A percentile compares a stretch with the other conserved stretches of the same genome.
These are phyloP conservation scores for Siphlonurus alternatus DNA, from an alignment of 2,888 invertebrate species.

Conservation along the genomic window DNA sequence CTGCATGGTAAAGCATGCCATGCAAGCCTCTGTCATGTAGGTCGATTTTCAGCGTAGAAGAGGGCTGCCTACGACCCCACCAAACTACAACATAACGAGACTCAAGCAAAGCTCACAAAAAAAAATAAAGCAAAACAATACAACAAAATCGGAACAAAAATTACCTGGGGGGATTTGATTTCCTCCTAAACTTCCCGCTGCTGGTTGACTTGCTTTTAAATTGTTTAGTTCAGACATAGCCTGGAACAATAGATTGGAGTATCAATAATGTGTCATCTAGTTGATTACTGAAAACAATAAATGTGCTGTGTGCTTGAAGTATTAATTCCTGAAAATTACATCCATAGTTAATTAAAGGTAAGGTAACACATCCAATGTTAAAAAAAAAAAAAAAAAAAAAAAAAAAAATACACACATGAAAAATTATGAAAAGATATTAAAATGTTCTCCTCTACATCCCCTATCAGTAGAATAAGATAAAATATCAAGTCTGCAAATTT, in stretches of 20 bases:
- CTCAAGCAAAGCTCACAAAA: not conserved
- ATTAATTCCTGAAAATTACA: no score
- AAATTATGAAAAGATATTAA: no score
- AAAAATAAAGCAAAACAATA: not conserved
- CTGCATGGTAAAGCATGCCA: conserved; percentile 12
- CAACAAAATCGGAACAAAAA: not conserved
- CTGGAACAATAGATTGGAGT: not conserved
- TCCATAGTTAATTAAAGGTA: no score
- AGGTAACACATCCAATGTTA: no score
- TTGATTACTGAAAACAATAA: no score
- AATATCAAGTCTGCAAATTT: no score
- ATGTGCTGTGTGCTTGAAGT: no score
- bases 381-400: no score
- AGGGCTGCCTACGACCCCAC: not conserved
- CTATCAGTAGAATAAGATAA: no score
- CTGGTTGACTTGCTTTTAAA: conserved; percentile 1
- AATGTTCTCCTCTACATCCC: no score
- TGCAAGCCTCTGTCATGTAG: conserved; percentile 10
- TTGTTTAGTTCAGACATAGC: not conserved
- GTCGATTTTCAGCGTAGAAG: conserved; percentile 6
- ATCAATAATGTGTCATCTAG: no score
- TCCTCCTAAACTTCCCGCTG: not conserved
- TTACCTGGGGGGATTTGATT: not conserved
- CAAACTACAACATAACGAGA: not conserved
- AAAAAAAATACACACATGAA: no score